Evolutionary conservation across 2,888 invertebrate species (phyloP).

Genomic region (Neoascia interrupta): DNA sequence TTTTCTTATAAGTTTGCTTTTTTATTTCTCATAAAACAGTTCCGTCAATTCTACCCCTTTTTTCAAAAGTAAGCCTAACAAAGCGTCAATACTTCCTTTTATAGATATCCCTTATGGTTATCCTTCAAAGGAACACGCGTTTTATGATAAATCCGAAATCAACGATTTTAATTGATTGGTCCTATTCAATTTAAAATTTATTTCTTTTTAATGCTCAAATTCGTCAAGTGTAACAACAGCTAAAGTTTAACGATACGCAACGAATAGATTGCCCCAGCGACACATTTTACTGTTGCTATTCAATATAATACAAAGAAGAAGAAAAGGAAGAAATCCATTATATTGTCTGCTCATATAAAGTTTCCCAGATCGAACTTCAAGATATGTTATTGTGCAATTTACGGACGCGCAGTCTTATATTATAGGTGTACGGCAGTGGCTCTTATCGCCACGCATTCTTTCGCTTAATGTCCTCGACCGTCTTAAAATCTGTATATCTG

Average conservation of each 20-base stretch:
- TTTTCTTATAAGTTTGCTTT: too few relatives aligned
- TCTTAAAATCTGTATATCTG: conserved; percentile 57
- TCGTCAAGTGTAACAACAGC: conserved; percentile 67
- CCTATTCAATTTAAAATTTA: conserved; percentile 67
- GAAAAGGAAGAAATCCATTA: conserved; percentile 28
- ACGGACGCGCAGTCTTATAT: not conserved
- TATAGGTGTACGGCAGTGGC: conserved; percentile 27
- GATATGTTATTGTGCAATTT: conserved; percentile 62
- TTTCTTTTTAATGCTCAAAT: conserved; percentile 65
- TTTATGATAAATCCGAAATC: conserved; percentile 64
- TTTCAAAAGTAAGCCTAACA: conserved; percentile 6
- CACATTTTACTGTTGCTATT: conserved; percentile 50
- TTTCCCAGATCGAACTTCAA: conserved; percentile 52
- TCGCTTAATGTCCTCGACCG: conserved; percentile 60
- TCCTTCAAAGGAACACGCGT: conserved; percentile 19
- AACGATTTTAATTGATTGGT: conserved; percentile 69
- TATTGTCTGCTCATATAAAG: conserved; percentile 54
- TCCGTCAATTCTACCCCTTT: too few relatives aligned
- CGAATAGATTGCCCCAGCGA: conserved; percentile 38
- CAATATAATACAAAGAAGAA: conserved; percentile 19
- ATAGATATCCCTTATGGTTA: conserved; percentile 29
- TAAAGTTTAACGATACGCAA: conserved; percentile 65
- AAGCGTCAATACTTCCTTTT: conserved; percentile 15
- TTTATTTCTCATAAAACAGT: too few relatives aligned
- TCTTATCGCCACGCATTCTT: conserved; percentile 35